Percentiles rank a stretch among this genome's conserved stretches.
Conservation (phyloP, 2,113 vertebrate species). For the Hippocampus zosterae region DNA sequence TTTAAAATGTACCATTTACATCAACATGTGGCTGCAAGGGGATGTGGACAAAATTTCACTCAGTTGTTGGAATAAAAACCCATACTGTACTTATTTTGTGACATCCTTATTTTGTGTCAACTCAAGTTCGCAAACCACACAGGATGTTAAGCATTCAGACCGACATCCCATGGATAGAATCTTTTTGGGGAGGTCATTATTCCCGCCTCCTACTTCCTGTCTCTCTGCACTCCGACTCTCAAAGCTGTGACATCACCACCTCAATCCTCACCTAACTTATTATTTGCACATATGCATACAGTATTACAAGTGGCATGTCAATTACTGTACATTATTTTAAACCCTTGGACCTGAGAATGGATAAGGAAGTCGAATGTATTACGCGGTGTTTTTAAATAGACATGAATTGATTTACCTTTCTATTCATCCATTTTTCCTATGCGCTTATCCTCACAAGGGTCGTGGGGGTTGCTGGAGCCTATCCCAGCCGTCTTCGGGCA, state of each 20-base stretch:
- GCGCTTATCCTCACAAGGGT: too few species aligned
- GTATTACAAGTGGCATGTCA: constrained; percentile 34
- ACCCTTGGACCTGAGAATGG: too few species aligned
- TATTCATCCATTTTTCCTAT: too few species aligned
- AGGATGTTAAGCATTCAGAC: not conserved
- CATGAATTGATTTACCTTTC: too few species aligned
- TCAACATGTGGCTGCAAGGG: not conserved
- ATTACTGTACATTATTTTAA: not conserved
- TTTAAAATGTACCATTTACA: not conserved
- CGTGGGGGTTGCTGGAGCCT: too few species aligned
- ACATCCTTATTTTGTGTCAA: not conserved
- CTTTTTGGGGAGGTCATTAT: not conserved
- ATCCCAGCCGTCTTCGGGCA: too few species aligned
- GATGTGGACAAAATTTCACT: not conserved
- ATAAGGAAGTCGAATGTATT: too few species aligned
- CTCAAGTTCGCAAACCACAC: not conserved
- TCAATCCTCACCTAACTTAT: not conserved
- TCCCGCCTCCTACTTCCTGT: not conserved
- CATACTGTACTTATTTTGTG: not conserved
- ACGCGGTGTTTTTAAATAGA: too few species aligned
- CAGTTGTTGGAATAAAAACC: not conserved
- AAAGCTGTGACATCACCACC: not conserved
- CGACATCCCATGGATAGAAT: not conserved
- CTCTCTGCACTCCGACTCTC: not conserved
- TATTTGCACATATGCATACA: constrained; percentile 3